These are phyloP conservation scores for Etheostoma spectabile DNA, from an alignment of 2,113 vertebrate species.

Conservation along the genomic window DNA sequence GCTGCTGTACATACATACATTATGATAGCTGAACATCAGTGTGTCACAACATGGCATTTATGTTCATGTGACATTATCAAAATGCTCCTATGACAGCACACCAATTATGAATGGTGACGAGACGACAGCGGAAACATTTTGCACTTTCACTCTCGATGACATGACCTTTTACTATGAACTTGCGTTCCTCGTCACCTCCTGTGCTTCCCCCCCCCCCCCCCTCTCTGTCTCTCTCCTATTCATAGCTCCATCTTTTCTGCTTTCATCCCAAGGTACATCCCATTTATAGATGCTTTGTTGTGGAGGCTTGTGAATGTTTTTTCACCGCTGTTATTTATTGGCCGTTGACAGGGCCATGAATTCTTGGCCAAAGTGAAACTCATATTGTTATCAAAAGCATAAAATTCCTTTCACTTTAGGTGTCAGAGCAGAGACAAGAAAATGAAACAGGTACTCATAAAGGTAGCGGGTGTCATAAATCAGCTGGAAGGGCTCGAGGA, in stretches of 20 bases:
- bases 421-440: constrained; percentile 82
- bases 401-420: constrained; percentile 86
- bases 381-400: constrained; percentile 87
- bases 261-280: constrained; percentile 61
- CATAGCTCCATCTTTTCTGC: constrained; percentile 35
- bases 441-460: constrained; percentile 87
- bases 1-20: constrained; percentile 57
- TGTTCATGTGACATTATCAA: constrained; percentile 77
- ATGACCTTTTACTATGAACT: constrained; percentile 75
- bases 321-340: constrained; percentile 78
- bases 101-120: constrained; percentile 70
- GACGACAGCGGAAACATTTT: constrained; percentile 53
- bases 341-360: constrained; percentile 78
- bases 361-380: constrained; percentile 83
- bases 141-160: constrained; percentile 55
- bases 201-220: neutral
- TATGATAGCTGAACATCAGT: constrained; percentile 28
- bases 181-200: constrained; percentile 43
- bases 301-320: constrained; percentile 62
- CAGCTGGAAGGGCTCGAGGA: constrained; percentile 58
- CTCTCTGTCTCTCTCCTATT: constrained; percentile 32
- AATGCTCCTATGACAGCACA: constrained; percentile 72
- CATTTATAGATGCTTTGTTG: constrained; percentile 54
- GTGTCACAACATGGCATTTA: constrained; percentile 64
- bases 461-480: constrained; percentile 76